A percentile compares a stretch with the other conserved stretches of the same genome.
Evolutionary conservation across 2,888 invertebrate species (phyloP).

Genomic region (Anthrax anthrax): DNA sequence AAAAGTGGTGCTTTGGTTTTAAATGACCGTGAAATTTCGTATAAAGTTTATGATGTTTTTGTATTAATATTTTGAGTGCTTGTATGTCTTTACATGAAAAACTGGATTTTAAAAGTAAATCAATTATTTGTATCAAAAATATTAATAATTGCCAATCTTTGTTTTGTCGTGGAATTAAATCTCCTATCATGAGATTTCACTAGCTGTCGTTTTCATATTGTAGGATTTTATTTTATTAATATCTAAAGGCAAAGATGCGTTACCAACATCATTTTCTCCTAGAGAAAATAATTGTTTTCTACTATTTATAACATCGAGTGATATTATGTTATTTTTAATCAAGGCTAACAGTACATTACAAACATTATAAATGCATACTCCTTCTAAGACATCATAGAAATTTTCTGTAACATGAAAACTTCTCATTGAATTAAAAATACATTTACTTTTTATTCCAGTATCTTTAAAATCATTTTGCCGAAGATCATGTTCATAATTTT

Average conservation of each 20-base stretch:
- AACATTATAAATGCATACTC: slow-evolving; percentile 11
- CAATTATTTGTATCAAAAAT: background rate
- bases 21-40: background rate
- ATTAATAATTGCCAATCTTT: background rate
- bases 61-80: background rate
- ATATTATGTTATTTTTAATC: slow-evolving; percentile 9
- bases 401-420: slow-evolving; percentile 11
- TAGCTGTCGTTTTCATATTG: no score
- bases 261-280: slow-evolving; percentile 9
- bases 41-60: background rate
- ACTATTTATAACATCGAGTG: slow-evolving; percentile 7
- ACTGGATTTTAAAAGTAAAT: background rate
- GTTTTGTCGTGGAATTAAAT: background rate
- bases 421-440: slow-evolving; percentile 3
- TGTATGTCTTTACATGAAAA: background rate
- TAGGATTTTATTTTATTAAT: no score
- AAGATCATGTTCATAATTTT: slow-evolving; percentile 9
- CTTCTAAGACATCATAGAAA: slow-evolving; percentile 9
- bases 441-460: slow-evolving; percentile 9
- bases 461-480: slow-evolving; percentile 5
- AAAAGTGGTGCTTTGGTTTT: slow-evolving; percentile 1
- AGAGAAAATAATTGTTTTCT: slow-evolving; percentile 11
- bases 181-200: background rate
- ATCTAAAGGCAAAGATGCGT: background rate
- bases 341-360: slow-evolving; percentile 9